Conservation (phyloP, 53 echinoderm and acorn worm genomes). For the Luidia sarsii region DNA sequence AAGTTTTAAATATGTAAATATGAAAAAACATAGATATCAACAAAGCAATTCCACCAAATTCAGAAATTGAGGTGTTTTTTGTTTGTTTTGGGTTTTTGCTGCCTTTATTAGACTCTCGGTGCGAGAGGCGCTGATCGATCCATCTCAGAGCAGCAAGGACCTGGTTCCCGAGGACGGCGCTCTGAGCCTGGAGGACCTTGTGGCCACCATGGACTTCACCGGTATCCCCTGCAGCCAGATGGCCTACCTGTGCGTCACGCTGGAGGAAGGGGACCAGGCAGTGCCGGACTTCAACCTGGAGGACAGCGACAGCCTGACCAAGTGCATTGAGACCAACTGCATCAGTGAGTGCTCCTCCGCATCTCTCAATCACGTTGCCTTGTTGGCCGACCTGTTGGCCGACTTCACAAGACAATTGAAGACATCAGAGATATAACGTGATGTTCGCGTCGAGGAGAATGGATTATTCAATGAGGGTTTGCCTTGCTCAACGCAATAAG, state of each 20-base stretch:
- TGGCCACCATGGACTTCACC: conserved; percentile 63
- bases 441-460: no score
- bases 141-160: neutral
- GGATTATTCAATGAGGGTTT: no score
- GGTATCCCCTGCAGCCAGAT: conserved; percentile 59
- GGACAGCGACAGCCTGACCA: conserved; percentile 39
- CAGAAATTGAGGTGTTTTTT: no score
- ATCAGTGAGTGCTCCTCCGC: conserved; percentile 32
- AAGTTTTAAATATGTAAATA: no score
- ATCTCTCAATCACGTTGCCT: no score
- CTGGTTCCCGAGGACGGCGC: neutral
- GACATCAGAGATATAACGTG: no score
- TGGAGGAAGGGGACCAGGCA: conserved; percentile 43
- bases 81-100: no score
- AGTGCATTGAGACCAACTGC: conserved; percentile 30
- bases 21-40: no score
- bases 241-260: conserved; percentile 64
- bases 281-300: conserved; percentile 59
- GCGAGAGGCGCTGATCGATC: neutral
- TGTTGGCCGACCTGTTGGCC: no score
- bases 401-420: no score
- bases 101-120: conserved; percentile 13
- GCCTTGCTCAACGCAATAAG: no score
- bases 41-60: no score
- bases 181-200: conserved; percentile 49